Evolutionary conservation across 2,113 vertebrate genomes (phyloP).

Genomic region (Gobiocypris rarus): DNA sequence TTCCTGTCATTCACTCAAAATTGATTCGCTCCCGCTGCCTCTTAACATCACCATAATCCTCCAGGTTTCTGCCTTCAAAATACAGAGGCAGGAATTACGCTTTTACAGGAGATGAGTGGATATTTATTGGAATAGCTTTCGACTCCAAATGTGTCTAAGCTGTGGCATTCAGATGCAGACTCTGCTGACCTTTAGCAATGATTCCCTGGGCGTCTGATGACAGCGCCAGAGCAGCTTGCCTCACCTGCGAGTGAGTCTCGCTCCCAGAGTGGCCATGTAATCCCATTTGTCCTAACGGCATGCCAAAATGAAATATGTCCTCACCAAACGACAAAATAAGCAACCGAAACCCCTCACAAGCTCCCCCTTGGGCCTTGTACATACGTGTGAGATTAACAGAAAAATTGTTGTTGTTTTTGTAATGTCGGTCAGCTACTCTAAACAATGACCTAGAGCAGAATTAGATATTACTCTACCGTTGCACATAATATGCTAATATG

Average conservation of each 20-base stretch:
- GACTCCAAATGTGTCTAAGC: slow-evolving; percentile 69
- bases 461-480: not conserved
- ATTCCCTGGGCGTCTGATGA: slow-evolving; percentile 67
- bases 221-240: slow-evolving; percentile 56
- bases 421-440: not conserved
- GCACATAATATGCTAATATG: not conserved
- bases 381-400: not conserved
- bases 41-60: slow-evolving; percentile 70
- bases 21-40: slow-evolving; percentile 72
- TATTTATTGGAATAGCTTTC: slow-evolving; percentile 70
- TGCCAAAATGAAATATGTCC: slow-evolving; percentile 65
- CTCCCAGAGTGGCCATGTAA: slow-evolving; percentile 68
- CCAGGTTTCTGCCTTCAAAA: slow-evolving; percentile 65
- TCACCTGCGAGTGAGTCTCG: slow-evolving; percentile 68
- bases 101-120: slow-evolving; percentile 61
- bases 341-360: not conserved
- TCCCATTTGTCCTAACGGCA: slow-evolving; percentile 72
- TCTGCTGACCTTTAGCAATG: slow-evolving; percentile 74
- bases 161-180: slow-evolving; percentile 73
- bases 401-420: not conserved
- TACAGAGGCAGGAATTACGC: slow-evolving; percentile 65
- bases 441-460: slow-evolving; percentile 17
- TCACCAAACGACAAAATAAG: slow-evolving; percentile 6
- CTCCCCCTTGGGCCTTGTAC: not conserved
- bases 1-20: slow-evolving; percentile 70